Conservation (phyloP, 1,140 invertebrate species). For the Pteromalus puparum region DNA sequence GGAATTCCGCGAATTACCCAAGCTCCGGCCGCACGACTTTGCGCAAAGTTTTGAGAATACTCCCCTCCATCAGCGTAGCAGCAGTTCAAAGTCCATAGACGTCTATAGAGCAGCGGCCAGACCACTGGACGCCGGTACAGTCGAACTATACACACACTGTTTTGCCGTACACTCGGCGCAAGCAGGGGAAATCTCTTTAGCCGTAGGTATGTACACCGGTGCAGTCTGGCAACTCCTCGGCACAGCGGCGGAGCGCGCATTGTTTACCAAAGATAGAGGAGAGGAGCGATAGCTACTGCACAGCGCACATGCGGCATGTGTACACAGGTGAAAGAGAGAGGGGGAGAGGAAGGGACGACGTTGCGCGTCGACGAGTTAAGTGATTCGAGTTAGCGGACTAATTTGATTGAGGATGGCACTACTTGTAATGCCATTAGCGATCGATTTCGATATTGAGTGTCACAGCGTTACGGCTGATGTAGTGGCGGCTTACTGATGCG, state of each 20-base stretch:
- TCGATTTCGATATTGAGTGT: slow-evolving; percentile 27
- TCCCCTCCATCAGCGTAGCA: no score
- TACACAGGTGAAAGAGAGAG: background rate
- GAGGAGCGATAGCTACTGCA: background rate
- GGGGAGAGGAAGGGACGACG: background rate
- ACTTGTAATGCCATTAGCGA: slow-evolving; percentile 38
- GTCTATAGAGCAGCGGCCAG: background rate
- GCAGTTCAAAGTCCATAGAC: background rate
- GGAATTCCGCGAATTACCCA: background rate
- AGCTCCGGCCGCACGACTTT: background rate
- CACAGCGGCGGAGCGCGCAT: background rate
- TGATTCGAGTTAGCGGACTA: slow-evolving; percentile 20
- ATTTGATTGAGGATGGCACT: slow-evolving; percentile 28
- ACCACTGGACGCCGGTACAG: background rate
- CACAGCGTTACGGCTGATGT: background rate
- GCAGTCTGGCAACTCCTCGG: no score
- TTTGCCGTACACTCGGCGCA: background rate
- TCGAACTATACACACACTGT: background rate
- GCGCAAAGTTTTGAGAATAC: background rate
- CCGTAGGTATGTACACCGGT: background rate
- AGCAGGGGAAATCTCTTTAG: background rate
- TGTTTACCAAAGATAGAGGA: background rate
- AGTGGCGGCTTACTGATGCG: background rate
- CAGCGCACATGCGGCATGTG: background rate
- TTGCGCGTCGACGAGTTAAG: slow-evolving; percentile 1